These are phyloP conservation scores for Macroramphosus scolopax DNA, from an alignment of 2,797 vertebrate genomes.

Conservation along the genomic window DNA sequence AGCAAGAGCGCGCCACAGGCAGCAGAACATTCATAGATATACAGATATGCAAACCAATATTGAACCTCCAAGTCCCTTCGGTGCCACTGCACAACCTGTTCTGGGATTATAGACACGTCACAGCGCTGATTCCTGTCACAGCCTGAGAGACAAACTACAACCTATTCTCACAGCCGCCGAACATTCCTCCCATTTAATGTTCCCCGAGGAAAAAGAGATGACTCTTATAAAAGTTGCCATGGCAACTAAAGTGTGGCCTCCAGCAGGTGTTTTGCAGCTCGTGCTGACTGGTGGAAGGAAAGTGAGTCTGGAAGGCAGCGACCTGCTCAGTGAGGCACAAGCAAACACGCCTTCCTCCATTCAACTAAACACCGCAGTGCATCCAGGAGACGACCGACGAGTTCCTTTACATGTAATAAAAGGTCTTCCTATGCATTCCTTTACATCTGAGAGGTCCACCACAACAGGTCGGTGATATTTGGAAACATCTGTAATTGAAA, in stretches of 20 bases:
- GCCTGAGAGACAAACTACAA: constrained; percentile 40
- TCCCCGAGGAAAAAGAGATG: constrained; percentile 46
- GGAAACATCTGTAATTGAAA: too few species aligned
- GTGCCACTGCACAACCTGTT: constrained; percentile 10
- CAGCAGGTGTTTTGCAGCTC: constrained; percentile 55
- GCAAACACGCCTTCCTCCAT: neutral
- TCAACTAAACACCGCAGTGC: neutral
- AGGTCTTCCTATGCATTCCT: too few species aligned
- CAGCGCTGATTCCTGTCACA: constrained; percentile 11
- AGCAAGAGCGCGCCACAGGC: too few species aligned
- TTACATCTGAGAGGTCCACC: too few species aligned
- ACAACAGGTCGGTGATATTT: too few species aligned
- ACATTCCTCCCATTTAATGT: constrained; percentile 43
- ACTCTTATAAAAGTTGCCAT: constrained; percentile 59
- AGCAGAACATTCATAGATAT: too few species aligned
- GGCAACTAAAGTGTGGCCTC: constrained; percentile 57
- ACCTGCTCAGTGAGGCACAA: constrained; percentile 10
- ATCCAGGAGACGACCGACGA: neutral
- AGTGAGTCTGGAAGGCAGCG: constrained; percentile 6
- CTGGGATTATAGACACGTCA: constrained; percentile 12
- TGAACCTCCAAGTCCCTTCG: neutral
- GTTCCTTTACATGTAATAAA: too few species aligned
- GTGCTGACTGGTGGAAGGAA: constrained; percentile 1
- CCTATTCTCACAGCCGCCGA: constrained; percentile 36
- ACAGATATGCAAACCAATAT: neutral